Evolutionary conservation across 2,888 invertebrate genomes (phyloP).

Genomic region (Rhagophthalmus giganteus): DNA sequence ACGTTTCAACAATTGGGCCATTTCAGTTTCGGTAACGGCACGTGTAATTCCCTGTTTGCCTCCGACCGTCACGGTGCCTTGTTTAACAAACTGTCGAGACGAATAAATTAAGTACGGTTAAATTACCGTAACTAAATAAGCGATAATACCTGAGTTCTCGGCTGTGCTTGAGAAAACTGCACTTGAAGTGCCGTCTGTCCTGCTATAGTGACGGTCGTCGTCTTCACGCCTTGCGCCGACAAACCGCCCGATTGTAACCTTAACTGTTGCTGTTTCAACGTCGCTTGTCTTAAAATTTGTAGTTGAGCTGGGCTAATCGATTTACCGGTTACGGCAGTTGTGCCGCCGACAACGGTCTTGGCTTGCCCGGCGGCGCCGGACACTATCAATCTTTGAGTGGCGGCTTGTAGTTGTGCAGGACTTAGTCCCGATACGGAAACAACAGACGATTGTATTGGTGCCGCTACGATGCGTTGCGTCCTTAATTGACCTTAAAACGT

Average conservation of each 20-base stretch:
- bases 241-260: slow-evolving; percentile 46
- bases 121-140: too few relatives aligned
- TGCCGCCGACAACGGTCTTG: slow-evolving; percentile 45
- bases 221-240: slow-evolving; percentile 45
- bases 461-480: slow-evolving; percentile 50
- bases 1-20: slow-evolving; percentile 59
- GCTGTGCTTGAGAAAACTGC: slow-evolving; percentile 53
- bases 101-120: neutral
- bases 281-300: slow-evolving; percentile 65
- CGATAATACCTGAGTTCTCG: slow-evolving; percentile 34
- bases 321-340: slow-evolving; percentile 55
- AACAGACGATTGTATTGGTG: slow-evolving; percentile 51
- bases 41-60: slow-evolving; percentile 50
- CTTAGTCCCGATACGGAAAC: slow-evolving; percentile 52
- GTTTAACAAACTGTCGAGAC: slow-evolving; percentile 47
- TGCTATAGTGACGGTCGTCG: slow-evolving; percentile 49
- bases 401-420: slow-evolving; percentile 51
- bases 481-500: slow-evolving; percentile 43
- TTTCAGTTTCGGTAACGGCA: slow-evolving; percentile 59
- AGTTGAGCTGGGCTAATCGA: slow-evolving; percentile 60
- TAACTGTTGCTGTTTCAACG: slow-evolving; percentile 49
- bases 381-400: slow-evolving; percentile 57
- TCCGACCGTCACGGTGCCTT: slow-evolving; percentile 51
- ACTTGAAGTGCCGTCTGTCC: slow-evolving; percentile 46
- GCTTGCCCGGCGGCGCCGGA: slow-evolving; percentile 47